phyloP scores from a whole-genome alignment of 2,113 vertebrate species.

The Notarius quadriscutis region DNA sequence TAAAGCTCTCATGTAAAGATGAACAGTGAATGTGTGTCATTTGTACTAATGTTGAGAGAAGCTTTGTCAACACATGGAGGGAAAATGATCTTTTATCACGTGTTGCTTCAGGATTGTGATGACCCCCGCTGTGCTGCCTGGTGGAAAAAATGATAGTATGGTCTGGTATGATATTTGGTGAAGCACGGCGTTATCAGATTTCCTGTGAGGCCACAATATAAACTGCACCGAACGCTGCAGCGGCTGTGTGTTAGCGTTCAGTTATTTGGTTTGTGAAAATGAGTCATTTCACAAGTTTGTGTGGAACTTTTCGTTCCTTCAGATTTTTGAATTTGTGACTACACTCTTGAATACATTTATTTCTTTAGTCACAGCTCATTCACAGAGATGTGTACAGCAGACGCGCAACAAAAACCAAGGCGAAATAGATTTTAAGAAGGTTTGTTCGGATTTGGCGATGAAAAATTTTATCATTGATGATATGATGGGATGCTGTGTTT shows the following conservation, averaged over 20 bases:
- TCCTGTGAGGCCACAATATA: background rate
- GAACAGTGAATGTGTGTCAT: background rate
- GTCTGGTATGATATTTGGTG: too few species aligned
- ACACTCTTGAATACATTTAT: background rate
- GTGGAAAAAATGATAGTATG: background rate
- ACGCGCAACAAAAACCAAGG: too few species aligned
- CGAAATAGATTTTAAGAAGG: too few species aligned
- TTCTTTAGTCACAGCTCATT: background rate
- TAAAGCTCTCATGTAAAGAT: constrained; percentile 26
- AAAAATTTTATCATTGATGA: background rate
- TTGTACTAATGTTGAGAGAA: background rate
- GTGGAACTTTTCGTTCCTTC: background rate
- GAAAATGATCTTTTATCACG: background rate
- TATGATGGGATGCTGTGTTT: background rate
- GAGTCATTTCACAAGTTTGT: background rate
- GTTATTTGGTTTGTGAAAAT: background rate
- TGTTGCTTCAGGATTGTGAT: background rate
- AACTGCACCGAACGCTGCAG: background rate
- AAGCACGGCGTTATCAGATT: background rate
- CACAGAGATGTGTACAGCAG: too few species aligned
- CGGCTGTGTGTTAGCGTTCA: background rate
- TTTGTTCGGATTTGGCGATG: too few species aligned
- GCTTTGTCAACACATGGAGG: background rate
- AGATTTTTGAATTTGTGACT: background rate
- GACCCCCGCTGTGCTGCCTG: background rate